These are phyloP conservation scores for Acanthurus leucopareius DNA, from an alignment of 2,797 vertebrate genomes.

Conservation along the genomic window DNA sequence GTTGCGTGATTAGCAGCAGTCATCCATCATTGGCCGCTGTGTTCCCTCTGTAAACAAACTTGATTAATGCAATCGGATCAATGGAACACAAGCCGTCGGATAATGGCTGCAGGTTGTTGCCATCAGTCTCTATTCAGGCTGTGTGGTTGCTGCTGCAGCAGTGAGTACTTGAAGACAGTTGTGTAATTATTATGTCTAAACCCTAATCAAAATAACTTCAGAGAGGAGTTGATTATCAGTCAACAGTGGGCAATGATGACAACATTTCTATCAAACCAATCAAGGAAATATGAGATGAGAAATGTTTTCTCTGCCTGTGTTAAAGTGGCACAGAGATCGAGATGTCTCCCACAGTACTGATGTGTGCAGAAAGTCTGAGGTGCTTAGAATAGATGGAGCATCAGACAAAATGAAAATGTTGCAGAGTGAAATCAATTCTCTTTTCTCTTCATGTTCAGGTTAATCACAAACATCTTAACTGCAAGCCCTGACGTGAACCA, in stretches of 20 bases:
- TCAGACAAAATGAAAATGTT: conserved; percentile 10
- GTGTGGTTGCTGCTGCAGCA: conserved; percentile 19
- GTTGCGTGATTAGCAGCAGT: conserved; percentile 65
- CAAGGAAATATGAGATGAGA: conserved; percentile 17
- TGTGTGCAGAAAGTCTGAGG: neutral
- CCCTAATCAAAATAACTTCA: conserved; percentile 62
- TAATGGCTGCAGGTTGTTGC: conserved; percentile 59
- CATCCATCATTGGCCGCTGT: conserved; percentile 66
- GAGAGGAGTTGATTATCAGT: conserved; percentile 47
- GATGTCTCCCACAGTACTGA: conserved; percentile 16
- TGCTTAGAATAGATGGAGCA: neutral
- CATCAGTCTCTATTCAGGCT: conserved; percentile 63
- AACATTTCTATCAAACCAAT: conserved; percentile 29
- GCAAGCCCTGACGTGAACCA: neutral
- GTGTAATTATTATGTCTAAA: conserved; percentile 57
- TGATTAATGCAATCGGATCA: conserved; percentile 78
- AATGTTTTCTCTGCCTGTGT: conserved; percentile 9
- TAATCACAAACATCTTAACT: neutral
- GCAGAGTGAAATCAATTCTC: neutral
- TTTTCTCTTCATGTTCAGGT: neutral
- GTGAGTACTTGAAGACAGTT: conserved; percentile 27
- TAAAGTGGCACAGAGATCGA: conserved; percentile 7
- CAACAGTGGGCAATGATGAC: conserved; percentile 19
- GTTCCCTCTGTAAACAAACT: conserved; percentile 70
- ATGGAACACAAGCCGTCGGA: conserved; percentile 63